Conservation (phyloP, 2,888 invertebrate species). For the Eucriotettix oculatus region DNA sequence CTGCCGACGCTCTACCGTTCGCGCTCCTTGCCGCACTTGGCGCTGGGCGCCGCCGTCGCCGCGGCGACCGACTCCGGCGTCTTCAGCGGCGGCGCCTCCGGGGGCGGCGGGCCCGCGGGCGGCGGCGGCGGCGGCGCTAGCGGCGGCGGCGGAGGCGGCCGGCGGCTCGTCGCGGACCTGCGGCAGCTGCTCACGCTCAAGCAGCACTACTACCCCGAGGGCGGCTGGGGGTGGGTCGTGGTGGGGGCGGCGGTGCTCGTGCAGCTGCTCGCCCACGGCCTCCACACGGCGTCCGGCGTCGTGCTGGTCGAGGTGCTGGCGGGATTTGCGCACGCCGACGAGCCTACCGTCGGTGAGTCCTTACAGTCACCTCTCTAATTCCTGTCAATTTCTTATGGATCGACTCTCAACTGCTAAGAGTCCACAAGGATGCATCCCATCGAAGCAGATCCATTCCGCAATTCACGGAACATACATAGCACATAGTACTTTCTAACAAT, state of each 20-base stretch:
- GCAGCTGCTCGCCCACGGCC: constrained; percentile 57
- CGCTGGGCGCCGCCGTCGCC: constrained; percentile 26
- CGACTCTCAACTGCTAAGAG: too few species aligned
- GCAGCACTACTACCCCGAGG: constrained; percentile 17
- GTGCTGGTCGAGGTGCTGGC: constrained; percentile 6
- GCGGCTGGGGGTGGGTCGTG: constrained; percentile 58
- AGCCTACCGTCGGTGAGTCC: constrained; percentile 1
- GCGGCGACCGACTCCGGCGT: neutral
- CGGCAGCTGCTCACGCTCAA: constrained; percentile 44
- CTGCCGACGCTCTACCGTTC: constrained; percentile 39
- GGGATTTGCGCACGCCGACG: constrained; percentile 3
- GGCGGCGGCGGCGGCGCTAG: constrained; percentile 17
- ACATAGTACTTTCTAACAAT: too few species aligned
- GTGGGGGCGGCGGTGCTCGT: constrained; percentile 52
- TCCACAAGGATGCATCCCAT: too few species aligned
- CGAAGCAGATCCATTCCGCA: too few species aligned
- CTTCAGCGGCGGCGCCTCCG: neutral
- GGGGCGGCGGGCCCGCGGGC: constrained; percentile 1
- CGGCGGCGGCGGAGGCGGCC: constrained; percentile 30
- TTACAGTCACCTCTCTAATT: neutral
- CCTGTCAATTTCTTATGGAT: too few species aligned
- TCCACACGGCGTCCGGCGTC: constrained; percentile 29
- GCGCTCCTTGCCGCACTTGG: constrained; percentile 45
- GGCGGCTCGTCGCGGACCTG: constrained; percentile 34
- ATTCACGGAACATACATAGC: too few species aligned